These are phyloP conservation scores for Drosophila grimshawi DNA, from an alignment of 1,140 invertebrate genomes.

Conservation along the genomic window DNA sequence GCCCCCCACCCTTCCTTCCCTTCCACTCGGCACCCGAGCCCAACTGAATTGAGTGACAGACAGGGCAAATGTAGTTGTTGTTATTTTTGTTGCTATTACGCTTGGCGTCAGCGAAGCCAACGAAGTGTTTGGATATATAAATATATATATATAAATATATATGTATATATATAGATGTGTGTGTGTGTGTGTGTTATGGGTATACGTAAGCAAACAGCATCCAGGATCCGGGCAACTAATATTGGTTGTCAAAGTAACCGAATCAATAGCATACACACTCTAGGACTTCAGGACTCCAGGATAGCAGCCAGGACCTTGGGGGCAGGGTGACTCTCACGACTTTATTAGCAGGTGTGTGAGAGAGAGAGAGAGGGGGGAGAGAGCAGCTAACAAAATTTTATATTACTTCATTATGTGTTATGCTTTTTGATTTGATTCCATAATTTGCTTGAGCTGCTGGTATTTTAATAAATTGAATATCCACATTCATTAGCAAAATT, in stretches of 20 bases:
- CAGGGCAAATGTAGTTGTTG: slow-evolving; percentile 28
- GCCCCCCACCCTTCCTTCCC: neutral
- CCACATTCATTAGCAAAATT: slow-evolving; percentile 46
- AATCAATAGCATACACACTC: slow-evolving; percentile 62
- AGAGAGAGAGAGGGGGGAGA: slow-evolving; percentile 23
- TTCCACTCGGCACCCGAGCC: neutral
- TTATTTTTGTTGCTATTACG: slow-evolving; percentile 25
- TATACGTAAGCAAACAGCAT: slow-evolving; percentile 64
- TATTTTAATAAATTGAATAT: slow-evolving; percentile 50
- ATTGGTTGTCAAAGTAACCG: slow-evolving; percentile 73
- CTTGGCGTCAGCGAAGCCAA: slow-evolving; percentile 65
- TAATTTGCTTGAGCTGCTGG: slow-evolving; percentile 46
- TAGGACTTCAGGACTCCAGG: slow-evolving; percentile 10
- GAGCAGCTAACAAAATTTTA: slow-evolving; percentile 44
- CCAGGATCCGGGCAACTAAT: slow-evolving; percentile 36
- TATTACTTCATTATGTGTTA: slow-evolving; percentile 73
- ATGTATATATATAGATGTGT: slow-evolving; percentile 28
- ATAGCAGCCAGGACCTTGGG: neutral
- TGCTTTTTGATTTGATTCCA: slow-evolving; percentile 72
- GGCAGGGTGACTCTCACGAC: slow-evolving; percentile 30
- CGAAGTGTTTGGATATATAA: slow-evolving; percentile 50
- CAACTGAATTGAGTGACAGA: slow-evolving; percentile 47
- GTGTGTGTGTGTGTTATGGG: slow-evolving; percentile 28
- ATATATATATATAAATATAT: slow-evolving; percentile 6
- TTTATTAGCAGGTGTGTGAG: slow-evolving; percentile 66